Conservation (phyloP, 2,888 invertebrate genomes). For the Ochropacha duplaris region DNA sequence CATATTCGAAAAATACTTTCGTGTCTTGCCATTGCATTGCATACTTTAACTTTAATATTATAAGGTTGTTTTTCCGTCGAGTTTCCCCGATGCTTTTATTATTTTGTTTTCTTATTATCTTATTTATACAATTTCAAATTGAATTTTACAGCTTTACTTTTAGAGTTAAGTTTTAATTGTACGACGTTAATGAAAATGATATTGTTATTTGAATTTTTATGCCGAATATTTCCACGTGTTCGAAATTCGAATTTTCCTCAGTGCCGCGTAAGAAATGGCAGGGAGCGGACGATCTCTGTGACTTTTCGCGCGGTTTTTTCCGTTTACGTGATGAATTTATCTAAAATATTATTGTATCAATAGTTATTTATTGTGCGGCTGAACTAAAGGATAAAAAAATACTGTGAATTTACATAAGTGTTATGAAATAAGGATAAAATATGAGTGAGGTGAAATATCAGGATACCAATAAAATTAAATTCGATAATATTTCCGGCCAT, state of each 20-base stretch:
- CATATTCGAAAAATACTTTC: conserved; percentile 40
- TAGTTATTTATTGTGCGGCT: not conserved
- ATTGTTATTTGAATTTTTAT: conserved; percentile 20
- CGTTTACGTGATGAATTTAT: conserved; percentile 23
- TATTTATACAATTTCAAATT: conserved; percentile 10
- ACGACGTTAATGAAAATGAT: conserved; percentile 8
- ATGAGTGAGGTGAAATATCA: not conserved
- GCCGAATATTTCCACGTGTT: conserved; percentile 56
- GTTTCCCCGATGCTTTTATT: not conserved
- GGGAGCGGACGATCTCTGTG: conserved; percentile 45
- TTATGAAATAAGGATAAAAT: not conserved
- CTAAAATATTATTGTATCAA: conserved; percentile 6
- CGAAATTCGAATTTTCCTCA: conserved; percentile 47
- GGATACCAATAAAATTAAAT: not conserved
- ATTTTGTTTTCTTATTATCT: conserved; percentile 1
- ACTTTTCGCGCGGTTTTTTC: conserved; percentile 39
- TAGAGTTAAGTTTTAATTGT: conserved; percentile 12
- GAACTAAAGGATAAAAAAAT: conserved; percentile 3
- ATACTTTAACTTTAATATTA: conserved; percentile 6
- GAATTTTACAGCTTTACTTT: conserved; percentile 8
- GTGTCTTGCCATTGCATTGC: conserved; percentile 18
- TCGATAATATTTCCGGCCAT: not conserved
- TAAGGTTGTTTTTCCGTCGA: conserved; percentile 7
- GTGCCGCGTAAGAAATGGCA: conserved; percentile 57
- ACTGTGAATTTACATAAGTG: not conserved